These are phyloP conservation scores for Hippocampus kuda DNA, from an alignment of 2,797 vertebrate genomes.

Conservation along the genomic window DNA sequence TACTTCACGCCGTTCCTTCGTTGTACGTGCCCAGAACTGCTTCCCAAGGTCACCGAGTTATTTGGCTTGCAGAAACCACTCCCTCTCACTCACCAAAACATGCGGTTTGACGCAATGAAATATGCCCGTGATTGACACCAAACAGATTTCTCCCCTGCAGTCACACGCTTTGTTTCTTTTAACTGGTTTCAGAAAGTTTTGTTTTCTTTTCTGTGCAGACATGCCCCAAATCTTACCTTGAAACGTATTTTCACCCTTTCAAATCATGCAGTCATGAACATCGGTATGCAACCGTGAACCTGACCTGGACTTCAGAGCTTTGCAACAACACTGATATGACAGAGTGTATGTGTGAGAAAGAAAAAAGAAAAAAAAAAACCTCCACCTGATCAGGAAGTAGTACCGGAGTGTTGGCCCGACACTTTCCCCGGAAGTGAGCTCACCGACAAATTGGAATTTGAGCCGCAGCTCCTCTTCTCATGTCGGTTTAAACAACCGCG, in stretches of 20 bases:
- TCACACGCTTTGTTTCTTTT: not conserved
- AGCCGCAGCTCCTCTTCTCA: not conserved
- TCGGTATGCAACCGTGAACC: slow-evolving; percentile 13
- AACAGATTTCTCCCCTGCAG: not conserved
- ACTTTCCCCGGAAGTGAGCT: slow-evolving; percentile 43
- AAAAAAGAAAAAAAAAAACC: not conserved
- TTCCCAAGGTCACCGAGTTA: not conserved
- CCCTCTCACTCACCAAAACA: slow-evolving; percentile 5
- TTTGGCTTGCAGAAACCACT: slow-evolving; percentile 16
- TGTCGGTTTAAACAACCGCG: slow-evolving; percentile 32
- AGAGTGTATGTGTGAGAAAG: slow-evolving; percentile 11
- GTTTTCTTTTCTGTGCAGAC: not conserved
- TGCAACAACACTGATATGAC: slow-evolving; percentile 41
- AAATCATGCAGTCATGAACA: not conserved
- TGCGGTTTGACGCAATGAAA: not conserved
- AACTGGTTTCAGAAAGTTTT: not conserved
- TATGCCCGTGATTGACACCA: not conserved
- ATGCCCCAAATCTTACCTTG: not conserved
- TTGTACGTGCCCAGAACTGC: slow-evolving; percentile 15
- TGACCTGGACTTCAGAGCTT: not conserved
- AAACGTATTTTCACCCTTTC: not conserved
- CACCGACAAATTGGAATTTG: slow-evolving; percentile 3
- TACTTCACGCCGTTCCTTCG: slow-evolving; percentile 7
- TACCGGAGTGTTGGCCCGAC: not conserved
- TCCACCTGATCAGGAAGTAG: slow-evolving; percentile 3